Base-by-base conservation (phyloP, 2,797 vertebrate species). In the Leptoclinus maculatus region DNA sequence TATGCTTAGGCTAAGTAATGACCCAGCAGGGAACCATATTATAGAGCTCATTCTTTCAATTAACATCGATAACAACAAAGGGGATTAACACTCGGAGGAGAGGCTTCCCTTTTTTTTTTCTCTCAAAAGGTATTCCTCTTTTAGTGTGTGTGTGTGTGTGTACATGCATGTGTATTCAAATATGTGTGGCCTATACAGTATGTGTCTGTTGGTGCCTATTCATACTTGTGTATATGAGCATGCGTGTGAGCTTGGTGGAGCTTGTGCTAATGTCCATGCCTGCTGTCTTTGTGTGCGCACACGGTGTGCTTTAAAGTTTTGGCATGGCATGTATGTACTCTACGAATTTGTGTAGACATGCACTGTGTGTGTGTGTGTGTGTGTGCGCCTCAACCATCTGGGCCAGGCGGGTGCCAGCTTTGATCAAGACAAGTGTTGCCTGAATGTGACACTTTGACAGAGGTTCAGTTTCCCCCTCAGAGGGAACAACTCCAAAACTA, bases 21-120 rank as follows among this genome's bases (percentile, higher is more conserved):
- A 79, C 89, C 71, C 89, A 90, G 89, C 78, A 74, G 87, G 90
- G 66, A 80, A 78, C 67, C 76, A 36, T 75, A 89, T 92, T 86
- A 88, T 82, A 89, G 69, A 84, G 76, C 87, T 87, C 86, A 73
- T 89, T 93, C 84, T 88, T 90, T 89, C 88, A 93, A 93, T 94
- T 92, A 92, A 85, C 89, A 88, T 51, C 5, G 68, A 90, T 89
- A 92, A 91, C 79, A 92, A 93, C 85, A 92, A 86, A 88, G 71
- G 43, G 84, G 88, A 91, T 91, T 90, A 92, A 83, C 86, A 73
- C 75, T 76, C 60, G 2, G 72, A 68, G 57, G 65, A 84, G 71
- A 87, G 34, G 60, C 71, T 73, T 76, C 66, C 45, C 66, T 64
- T 70, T 57, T 67, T 57, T 67, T 76, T 79, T 77, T 29, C 66